Evolutionary conservation across 2,888 invertebrate genomes (phyloP), one percentile per base, ranked within the genome.

Genomic region (Sicus ferrugineus): DNA sequence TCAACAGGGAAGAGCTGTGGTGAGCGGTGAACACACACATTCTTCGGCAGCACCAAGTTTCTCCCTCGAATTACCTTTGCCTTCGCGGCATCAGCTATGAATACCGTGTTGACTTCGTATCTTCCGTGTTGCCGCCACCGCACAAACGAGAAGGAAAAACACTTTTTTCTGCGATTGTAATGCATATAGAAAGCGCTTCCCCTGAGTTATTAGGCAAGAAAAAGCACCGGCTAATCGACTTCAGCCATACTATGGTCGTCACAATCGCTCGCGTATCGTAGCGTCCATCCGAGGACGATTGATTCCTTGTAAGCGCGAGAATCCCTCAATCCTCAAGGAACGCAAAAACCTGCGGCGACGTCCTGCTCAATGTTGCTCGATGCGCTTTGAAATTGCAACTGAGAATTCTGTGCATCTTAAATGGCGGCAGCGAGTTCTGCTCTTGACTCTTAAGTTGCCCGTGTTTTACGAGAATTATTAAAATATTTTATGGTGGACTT

Each of bases 71-170:
- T 26, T 28, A 54, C 54, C 54, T 54, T 54, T 28, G 26, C 54
- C 59, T 66, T 14, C 3, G 30, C 30, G 14, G 23, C 58, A 16
- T n/a, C 42, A 38, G 42, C 42, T 5, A 21, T 46, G 21, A 69
- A 28, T 46, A 67, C 68, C 48, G 73, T 69, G 68, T 76, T 76
- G 61, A 75, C 74, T 67, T 71, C 72, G 73, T 75, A 74, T 67
- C 73, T 74, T 6, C 73, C 75, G 38, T 70, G 71, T 14, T 68
- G 46, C 42, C 61, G 30, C 67, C 72, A 38, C 26, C 54, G 71
- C 31, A 75, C 54, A 58, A 73, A 73, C 0, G 70, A 28, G 23
- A 75, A 67, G 2, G 68, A 63, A 54, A 73, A 66, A 42, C 68
- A 73, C 34, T 70, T 71, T 26, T 62, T 61, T n/a, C 42, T 68